Percentiles rank a stretch among this genome's conserved stretches.
phyloP scores from a whole-genome alignment of 2,113 vertebrate genomes.

The Morone chrysops region DNA sequence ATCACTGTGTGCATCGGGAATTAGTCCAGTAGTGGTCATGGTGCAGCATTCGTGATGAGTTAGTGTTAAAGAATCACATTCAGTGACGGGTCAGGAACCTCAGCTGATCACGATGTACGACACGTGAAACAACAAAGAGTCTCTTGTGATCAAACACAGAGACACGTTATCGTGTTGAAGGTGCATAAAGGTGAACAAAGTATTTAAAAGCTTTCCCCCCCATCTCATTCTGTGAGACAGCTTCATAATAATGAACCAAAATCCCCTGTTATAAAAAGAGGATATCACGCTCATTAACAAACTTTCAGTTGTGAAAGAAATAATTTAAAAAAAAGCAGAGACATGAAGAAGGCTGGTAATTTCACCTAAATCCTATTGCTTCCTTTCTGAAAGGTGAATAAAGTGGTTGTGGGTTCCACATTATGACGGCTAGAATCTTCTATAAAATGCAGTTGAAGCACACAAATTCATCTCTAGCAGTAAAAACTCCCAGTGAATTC shows the following conservation, averaged over 20 bases:
- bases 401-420: constrained; percentile 19
- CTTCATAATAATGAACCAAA: background rate
- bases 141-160: constrained; percentile 12
- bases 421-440: background rate
- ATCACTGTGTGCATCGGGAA: constrained; percentile 50
- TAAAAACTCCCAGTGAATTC: constrained; percentile 12
- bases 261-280: constrained; percentile 7
- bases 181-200: constrained; percentile 47
- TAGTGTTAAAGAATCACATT: constrained; percentile 69
- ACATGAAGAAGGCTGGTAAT: background rate
- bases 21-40: constrained; percentile 39
- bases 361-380: constrained; percentile 57
- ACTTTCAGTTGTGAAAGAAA: background rate
- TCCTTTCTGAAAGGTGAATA: constrained; percentile 59
- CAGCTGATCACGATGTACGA: constrained; percentile 14
- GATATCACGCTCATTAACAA: background rate
- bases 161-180: constrained; percentile 41
- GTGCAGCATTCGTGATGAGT: constrained; percentile 72
- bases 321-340: background rate
- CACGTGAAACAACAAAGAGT: background rate
- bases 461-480: constrained; percentile 13
- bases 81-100: constrained; percentile 26
- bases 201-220: constrained; percentile 18
- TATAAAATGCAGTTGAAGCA: constrained; percentile 11
- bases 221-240: background rate